phyloP scores from a whole-genome alignment of 2,888 invertebrate genomes.

The Hyposoter didymator region DNA sequence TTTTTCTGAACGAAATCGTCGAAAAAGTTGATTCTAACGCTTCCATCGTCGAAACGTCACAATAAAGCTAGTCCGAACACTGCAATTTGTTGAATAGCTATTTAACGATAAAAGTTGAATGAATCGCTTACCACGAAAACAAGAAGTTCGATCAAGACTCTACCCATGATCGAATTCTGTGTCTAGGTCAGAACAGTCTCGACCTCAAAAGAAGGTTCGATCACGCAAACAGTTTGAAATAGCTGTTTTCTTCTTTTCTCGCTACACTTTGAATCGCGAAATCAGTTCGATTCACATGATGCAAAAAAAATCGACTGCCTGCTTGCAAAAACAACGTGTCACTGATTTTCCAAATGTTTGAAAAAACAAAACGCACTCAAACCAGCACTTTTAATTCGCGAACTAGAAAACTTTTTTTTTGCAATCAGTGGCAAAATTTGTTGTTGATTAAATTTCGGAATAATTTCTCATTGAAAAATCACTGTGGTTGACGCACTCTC shows the following conservation, averaged over 20 bases:
- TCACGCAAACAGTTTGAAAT: conserved; percentile 7
- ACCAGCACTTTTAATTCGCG: neutral
- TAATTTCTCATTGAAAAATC: neutral
- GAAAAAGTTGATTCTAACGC: neutral
- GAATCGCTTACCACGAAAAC: conserved; percentile 45
- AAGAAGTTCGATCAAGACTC: conserved; percentile 38
- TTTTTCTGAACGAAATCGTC: neutral
- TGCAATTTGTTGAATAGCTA: neutral
- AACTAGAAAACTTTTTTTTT: neutral
- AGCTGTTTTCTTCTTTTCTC: conserved; percentile 4
- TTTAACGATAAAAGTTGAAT: neutral
- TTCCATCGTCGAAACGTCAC: neutral
- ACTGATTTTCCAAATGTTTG: conserved; percentile 1
- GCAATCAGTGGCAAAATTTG: neutral
- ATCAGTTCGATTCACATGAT: conserved; percentile 47
- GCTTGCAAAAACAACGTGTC: neutral
- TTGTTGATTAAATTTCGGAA: neutral
- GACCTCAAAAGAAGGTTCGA: conserved; percentile 10
- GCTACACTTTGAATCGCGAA: neutral
- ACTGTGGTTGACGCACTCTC: neutral
- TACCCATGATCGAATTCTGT: conserved; percentile 47
- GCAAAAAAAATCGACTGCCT: conserved; percentile 3
- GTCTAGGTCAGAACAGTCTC: neutral
- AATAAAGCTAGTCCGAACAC: neutral
- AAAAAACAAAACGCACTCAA: neutral